Percentiles rank a stretch among this genome's conserved stretches.
These are phyloP conservation scores for Grammomys surdaster DNA, from an alignment of 2,113 vertebrate genomes.

Conservation along the genomic window DNA sequence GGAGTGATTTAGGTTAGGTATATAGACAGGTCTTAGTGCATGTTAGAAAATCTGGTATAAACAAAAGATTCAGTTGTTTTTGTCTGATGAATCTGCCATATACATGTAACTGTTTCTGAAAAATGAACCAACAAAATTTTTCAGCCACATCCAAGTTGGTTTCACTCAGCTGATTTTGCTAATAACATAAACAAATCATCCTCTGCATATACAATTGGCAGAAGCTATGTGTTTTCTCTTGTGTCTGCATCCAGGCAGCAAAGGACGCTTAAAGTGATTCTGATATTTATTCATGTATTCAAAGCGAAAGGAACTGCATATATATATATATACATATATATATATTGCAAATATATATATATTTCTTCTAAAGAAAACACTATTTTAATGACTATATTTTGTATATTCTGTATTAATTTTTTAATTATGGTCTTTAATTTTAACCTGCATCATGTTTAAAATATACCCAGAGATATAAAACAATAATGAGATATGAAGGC, in stretches of 20 bases:
- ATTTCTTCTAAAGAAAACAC: neutral
- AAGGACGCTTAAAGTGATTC: neutral
- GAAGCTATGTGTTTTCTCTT: neutral
- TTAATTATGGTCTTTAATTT: slow-evolving; percentile 3
- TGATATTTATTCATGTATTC: neutral
- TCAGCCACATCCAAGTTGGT: slow-evolving; percentile 1
- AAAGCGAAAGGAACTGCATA: neutral
- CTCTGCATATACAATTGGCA: neutral
- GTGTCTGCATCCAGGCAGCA: neutral
- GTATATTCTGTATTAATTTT: neutral
- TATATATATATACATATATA: no score
- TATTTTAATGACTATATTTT: neutral
- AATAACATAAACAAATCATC: slow-evolving; percentile 67
- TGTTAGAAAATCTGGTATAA: neutral
- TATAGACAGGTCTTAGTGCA: neutral
- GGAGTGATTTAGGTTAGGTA: neutral
- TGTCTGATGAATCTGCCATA: neutral
- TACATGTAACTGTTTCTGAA: neutral
- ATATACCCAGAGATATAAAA: neutral
- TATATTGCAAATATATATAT: no score
- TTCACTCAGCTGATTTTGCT: slow-evolving; percentile 55
- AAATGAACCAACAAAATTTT: neutral
- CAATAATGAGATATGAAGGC: neutral
- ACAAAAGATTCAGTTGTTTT: slow-evolving; percentile 50
- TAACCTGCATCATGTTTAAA: neutral